Evolutionary conservation across 2,797 vertebrate genomes (phyloP).

Genomic region (Molothrus aeneus): DNA sequence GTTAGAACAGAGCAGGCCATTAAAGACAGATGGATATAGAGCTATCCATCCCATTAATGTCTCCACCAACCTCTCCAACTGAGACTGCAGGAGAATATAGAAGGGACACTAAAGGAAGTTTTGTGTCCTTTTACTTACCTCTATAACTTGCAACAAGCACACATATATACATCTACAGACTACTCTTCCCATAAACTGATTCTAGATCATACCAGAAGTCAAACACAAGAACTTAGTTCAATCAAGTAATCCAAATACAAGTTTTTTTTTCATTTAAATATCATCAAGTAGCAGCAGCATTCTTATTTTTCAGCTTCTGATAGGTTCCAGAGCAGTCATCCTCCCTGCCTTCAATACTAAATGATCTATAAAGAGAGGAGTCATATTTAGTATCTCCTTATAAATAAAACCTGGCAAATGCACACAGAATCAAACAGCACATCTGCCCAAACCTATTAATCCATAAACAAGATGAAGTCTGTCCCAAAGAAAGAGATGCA

Average conservation of each 20-base stretch:
- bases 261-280: not conserved
- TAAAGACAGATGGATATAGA: not conserved
- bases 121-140: not conserved
- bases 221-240: not conserved
- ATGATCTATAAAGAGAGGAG: not conserved
- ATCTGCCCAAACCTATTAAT: not conserved
- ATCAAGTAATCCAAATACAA: not conserved
- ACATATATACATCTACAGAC: accelerated
- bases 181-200: not conserved
- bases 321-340: not conserved
- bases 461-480: not conserved
- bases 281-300: not conserved
- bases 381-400: not conserved
- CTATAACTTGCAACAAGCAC: not conserved
- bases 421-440: not conserved
- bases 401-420: not conserved
- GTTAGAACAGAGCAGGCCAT: not conserved
- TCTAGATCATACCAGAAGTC: not conserved
- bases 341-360: not conserved
- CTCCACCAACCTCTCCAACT: not conserved
- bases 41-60: not conserved
- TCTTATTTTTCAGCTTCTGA: not conserved
- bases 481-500: not conserved
- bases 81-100: not conserved
- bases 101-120: not conserved